Conservation (phyloP, 2,888 invertebrate genomes). For the Campoletis raptor region DNA sequence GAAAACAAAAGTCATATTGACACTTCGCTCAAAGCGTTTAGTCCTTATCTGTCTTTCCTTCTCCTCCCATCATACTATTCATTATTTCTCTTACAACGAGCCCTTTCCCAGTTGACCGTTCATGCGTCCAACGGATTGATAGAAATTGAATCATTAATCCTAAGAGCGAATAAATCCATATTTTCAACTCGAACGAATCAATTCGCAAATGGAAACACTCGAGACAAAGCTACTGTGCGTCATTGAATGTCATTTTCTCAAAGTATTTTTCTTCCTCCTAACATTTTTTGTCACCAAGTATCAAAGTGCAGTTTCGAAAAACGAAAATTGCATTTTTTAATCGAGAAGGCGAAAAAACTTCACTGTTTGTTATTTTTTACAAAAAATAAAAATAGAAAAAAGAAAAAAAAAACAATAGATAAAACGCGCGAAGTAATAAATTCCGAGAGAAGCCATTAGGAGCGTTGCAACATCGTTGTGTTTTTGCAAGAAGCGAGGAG, state of each 20-base stretch:
- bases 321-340: not conserved
- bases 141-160: not conserved
- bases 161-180: not conserved
- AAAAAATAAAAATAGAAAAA: not conserved
- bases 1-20: slow-evolving; percentile 12
- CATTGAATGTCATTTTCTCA: not conserved
- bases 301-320: not conserved
- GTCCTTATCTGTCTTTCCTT: slow-evolving; percentile 39
- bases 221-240: not conserved
- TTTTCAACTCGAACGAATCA: not conserved
- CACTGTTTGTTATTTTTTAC: not conserved
- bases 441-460: not conserved
- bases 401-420: not conserved
- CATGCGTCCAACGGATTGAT: not conserved
- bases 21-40: not conserved
- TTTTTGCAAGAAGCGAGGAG: slow-evolving; percentile 6
- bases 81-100: not conserved
- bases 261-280: not conserved
- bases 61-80: not conserved
- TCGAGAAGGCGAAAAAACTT: no score
- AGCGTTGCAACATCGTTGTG: not conserved
- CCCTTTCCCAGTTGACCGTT: not conserved
- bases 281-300: not conserved
- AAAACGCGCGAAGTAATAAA: not conserved
- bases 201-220: not conserved